Base-by-base conservation (phyloP, 2,888 invertebrate genomes). In the Thereva unica region DNA sequence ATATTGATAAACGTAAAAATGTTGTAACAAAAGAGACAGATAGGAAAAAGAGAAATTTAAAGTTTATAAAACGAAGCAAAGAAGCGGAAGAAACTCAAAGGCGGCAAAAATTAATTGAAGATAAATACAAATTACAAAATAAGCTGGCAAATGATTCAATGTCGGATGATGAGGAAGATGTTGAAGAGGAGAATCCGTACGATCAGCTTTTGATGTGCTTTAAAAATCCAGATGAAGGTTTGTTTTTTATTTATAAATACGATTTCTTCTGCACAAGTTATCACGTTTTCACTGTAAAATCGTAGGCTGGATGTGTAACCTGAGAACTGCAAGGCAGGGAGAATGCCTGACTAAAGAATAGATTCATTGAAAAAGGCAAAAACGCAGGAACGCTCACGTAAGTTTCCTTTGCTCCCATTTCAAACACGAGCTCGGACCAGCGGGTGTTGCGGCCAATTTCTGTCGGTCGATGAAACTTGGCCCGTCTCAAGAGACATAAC, bases 191-290 rank as follows among this genome's bases (percentile, higher is more conserved):
- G 49, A 80, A 87, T 78, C 79, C 82, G 4, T 83, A 84, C 73
- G 82, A 80, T 45, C 82, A 83, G 71, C 75, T 87, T 52, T 74
- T 87, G 34, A 83, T 85, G 0, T 83, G 84, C 67, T 86, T 85
- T 69, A 75, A 75, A 35, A 67, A 42, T 63, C 72, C 41, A 71
- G 74, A 12, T 37, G 35, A 55, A 40, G 65, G 63, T 70, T 54
- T 52, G 9, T 40, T 23, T 12, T 6, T 9, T 8, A 2, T 7
- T 5, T 38, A 34, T 64, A 23, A 5, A 4, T 6, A 42, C 8
- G 4, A 42, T 50, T 10, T 23, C 9, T 1, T 72, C 52, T 37
- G 65, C 73, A 69, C 66, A 68, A 70, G 44, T 53, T 67, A 49
- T 47, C 10, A 34, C 6, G 9, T 8, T 69, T 63, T 50, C 68